Evolutionary conservation across 2,113 vertebrate species (phyloP), one percentile per base, ranked within the genome.

Genomic region (Meriones unguiculatus): DNA sequence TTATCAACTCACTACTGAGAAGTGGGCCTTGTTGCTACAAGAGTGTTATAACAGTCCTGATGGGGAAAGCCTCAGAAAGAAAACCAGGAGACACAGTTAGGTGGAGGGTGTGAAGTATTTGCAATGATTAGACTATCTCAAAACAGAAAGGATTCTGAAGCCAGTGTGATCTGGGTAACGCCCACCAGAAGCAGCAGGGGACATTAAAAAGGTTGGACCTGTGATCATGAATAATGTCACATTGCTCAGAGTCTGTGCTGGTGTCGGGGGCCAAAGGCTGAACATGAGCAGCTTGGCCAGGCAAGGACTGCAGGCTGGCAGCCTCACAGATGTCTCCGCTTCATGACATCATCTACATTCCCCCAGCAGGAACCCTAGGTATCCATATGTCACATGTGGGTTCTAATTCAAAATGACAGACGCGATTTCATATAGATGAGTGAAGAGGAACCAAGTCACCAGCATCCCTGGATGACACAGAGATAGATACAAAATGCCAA

Each of bases 391-490:
- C 97, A 95, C 78, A n/a, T 59, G 64, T 54, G 70, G 65, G 76
- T 75, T 87, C 97, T 76, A 88, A 89, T 46, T 69, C 90, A 95
- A 97, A 97, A 97, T 50, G 75, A 97, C 94, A 97, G 84, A 50
- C 62, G n/a, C 5, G 1, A 85, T 90, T 94, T 96, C 72, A 24
- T 82, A 91, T 50, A 95, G 84, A 57, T 80, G 69, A 90, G 50
- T 65, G 75, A 70, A 95, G 75, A 96, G 25, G 69, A 73, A 52
- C 22, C 87, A 91, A 87, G 75, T 14, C n/a, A 6, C 0, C 0
- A 30, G 50, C 32, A 38, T 22, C 38, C 41, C 80, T 3, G 25
- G 69, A 52, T 20, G 70, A 81, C 35, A 94, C 15, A 59, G 3
- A 9, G 54, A 54, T 69, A 4, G 82, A 57, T 25, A 84, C 54